Percentiles rank a stretch among this genome's conserved stretches.
Conservation (phyloP, 2,888 invertebrate species). For the Brenthis hecate region DNA sequence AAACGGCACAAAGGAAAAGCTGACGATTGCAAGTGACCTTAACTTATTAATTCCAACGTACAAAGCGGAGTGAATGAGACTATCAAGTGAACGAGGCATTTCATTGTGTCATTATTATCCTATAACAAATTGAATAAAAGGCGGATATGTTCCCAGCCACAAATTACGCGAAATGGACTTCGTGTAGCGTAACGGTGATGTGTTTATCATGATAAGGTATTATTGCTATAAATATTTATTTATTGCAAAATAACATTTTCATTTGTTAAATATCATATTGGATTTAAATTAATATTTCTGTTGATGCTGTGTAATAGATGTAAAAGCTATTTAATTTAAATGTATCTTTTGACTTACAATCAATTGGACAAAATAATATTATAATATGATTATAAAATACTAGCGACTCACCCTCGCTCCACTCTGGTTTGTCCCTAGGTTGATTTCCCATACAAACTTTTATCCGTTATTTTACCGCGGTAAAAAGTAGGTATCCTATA, state of each 20-base stretch:
- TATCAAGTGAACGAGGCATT: constrained; percentile 43
- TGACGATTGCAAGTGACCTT: constrained; percentile 15
- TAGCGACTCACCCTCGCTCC: no score
- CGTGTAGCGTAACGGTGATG: constrained; percentile 41
- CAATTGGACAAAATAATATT: no score
- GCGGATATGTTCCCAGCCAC: constrained; percentile 46
- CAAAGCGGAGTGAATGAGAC: constrained; percentile 44
- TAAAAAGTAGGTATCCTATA: no score
- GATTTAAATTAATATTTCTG: no score
- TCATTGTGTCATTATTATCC: constrained; percentile 49
- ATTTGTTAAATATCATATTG: neutral
- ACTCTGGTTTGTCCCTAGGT: no score
- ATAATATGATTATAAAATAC: no score
- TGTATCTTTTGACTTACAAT: no score
- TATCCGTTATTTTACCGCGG: no score
- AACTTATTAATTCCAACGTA: constrained; percentile 27
- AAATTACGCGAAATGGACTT: constrained; percentile 63
- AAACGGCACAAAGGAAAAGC: neutral
- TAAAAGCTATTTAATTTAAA: no score
- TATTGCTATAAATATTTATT: neutral
- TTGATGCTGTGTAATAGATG: no score
- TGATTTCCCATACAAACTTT: no score
- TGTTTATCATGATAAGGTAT: constrained; percentile 22
- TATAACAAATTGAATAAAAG: constrained; percentile 62
- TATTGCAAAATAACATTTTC: neutral